A percentile compares a stretch with the other conserved stretches of the same genome.
These are phyloP conservation scores for Narcine bancroftii DNA, from an alignment of 2,113 vertebrate genomes.

Conservation along the genomic window DNA sequence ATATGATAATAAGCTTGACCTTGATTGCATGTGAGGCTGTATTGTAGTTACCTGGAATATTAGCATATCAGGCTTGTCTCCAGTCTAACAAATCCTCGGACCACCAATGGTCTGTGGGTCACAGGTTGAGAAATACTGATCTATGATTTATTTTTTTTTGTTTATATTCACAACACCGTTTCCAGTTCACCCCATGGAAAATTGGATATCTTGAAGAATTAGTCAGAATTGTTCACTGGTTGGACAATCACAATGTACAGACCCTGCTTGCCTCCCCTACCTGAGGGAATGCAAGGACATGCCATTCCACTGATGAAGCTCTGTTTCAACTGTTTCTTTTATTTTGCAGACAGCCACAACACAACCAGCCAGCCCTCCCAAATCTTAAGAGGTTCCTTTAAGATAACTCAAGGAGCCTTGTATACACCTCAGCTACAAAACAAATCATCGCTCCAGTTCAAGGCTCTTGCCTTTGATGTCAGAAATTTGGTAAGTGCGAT, in stretches of 20 bases:
- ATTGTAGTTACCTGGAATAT: too few relatives aligned
- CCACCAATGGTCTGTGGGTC: too few relatives aligned
- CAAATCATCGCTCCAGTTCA: conserved; percentile 56
- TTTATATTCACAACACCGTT: background rate
- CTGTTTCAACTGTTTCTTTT: conserved; percentile 39
- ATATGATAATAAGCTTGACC: too few relatives aligned
- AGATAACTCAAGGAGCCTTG: conserved; percentile 54
- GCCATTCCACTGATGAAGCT: too few relatives aligned
- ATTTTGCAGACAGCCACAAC: conserved; percentile 45
- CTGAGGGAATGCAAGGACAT: background rate
- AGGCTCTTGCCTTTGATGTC: conserved; percentile 63
- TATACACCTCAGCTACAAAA: conserved; percentile 54
- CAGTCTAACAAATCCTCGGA: too few relatives aligned
- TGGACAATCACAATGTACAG: too few relatives aligned
- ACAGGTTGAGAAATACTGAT: too few relatives aligned
- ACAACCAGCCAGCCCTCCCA: conserved; percentile 40
- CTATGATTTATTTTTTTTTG: background rate
- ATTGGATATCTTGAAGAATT: background rate
- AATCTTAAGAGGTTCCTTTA: conserved; percentile 47
- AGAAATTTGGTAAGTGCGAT: conserved; percentile 57
- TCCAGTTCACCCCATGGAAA: background rate
- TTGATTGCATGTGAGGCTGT: too few relatives aligned
- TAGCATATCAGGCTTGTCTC: too few relatives aligned
- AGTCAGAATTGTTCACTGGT: background rate
- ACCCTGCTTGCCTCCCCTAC: background rate